Conservation (phyloP, 2,113 vertebrate genomes). For the Hemichromis elongatus region DNA sequence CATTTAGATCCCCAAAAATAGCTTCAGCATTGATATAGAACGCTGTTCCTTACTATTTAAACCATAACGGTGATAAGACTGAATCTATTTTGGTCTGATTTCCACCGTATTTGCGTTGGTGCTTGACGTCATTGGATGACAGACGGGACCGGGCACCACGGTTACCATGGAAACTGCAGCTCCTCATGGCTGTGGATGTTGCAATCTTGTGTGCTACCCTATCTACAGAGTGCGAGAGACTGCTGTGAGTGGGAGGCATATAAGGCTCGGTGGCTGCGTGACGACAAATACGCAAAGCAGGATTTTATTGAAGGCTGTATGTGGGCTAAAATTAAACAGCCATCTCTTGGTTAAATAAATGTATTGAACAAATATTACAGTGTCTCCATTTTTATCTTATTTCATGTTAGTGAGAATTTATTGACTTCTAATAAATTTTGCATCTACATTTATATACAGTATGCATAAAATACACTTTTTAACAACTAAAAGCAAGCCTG, state of each 20-base stretch:
- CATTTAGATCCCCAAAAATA: background rate
- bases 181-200: slow-evolving; percentile 42
- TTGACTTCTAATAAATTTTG: background rate
- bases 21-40: background rate
- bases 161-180: slow-evolving; percentile 75
- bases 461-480: background rate
- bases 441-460: background rate
- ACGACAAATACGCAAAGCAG: background rate
- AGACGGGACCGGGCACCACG: slow-evolving; percentile 35
- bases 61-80: slow-evolving; percentile 18
- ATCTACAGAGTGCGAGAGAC: background rate
- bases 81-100: slow-evolving; percentile 57
- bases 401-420: background rate
- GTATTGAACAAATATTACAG: background rate
- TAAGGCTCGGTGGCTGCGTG: background rate
- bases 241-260: background rate
- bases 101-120: slow-evolving; percentile 49
- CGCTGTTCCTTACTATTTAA: background rate
- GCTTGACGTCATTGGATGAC: slow-evolving; percentile 71
- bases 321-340: background rate
- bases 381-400: background rate
- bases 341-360: background rate
- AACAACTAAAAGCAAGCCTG: background rate
- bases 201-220: slow-evolving; percentile 14
- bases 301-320: background rate